These are phyloP conservation scores for Lymantria monacha DNA, from an alignment of 2,888 invertebrate genomes.

Conservation along the genomic window DNA sequence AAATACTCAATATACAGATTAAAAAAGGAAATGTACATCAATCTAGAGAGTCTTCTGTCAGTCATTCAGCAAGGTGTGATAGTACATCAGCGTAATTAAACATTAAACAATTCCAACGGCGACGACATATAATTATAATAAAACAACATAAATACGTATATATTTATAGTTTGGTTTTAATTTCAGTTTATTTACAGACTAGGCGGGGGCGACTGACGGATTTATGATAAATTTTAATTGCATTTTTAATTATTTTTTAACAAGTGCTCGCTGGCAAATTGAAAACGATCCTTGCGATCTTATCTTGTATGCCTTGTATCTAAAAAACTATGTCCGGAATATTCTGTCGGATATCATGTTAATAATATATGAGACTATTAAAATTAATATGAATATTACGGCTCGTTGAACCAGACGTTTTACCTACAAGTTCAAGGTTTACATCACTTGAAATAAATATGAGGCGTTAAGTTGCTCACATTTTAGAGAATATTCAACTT, in stretches of 20 bases:
- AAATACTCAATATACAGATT: too few relatives aligned
- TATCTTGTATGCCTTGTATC: constrained; percentile 49
- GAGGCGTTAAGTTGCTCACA: neutral
- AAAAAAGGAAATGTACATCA: too few relatives aligned
- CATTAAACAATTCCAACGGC: constrained; percentile 41
- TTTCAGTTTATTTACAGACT: constrained; percentile 60
- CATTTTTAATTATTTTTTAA: constrained; percentile 79
- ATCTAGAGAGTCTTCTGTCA: constrained; percentile 12
- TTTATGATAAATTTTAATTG: constrained; percentile 76
- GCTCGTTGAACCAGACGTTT: constrained; percentile 13
- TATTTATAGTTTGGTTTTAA: constrained; percentile 58
- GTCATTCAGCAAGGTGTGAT: constrained; percentile 30
- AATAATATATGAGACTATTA: constrained; percentile 30
- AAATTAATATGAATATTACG: constrained; percentile 20
- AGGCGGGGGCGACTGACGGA: constrained; percentile 70
- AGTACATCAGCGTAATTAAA: constrained; percentile 30
- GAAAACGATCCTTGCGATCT: constrained; percentile 60
- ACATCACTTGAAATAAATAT: constrained; percentile 1
- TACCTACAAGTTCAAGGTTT: constrained; percentile 11
- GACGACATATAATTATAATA: constrained; percentile 40
- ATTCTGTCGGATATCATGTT: constrained; percentile 21
- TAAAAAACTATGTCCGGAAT: constrained; percentile 25
- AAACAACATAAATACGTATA: constrained; percentile 52
- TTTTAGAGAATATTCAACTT: neutral
- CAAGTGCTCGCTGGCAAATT: constrained; percentile 69